Conservation (phyloP, 2,888 invertebrate genomes). For the Liodrosophila aerea region DNA sequence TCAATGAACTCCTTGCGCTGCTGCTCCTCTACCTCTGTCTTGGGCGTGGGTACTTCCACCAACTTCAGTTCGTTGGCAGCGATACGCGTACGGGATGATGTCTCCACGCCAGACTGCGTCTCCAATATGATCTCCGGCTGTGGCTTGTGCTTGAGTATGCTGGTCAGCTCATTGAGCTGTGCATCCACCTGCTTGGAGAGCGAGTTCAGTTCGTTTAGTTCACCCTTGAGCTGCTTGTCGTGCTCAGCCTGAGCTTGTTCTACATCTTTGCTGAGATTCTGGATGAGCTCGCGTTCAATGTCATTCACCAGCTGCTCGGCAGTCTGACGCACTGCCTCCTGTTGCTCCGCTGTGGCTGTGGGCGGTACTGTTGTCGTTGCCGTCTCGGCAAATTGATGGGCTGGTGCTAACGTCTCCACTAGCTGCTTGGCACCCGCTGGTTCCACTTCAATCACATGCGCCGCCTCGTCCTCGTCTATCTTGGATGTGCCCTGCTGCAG, state of each 20-base stretch:
- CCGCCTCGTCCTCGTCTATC: constrained; percentile 69
- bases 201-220: constrained; percentile 47
- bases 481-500: constrained; percentile 76
- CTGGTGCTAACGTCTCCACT: constrained; percentile 64
- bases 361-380: constrained; percentile 31
- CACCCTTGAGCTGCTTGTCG: constrained; percentile 46
- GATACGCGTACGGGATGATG: constrained; percentile 26
- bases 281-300: constrained; percentile 68
- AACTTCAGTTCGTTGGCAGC: constrained; percentile 51
- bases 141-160: constrained; percentile 72
- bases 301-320: constrained; percentile 70
- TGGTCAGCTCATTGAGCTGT: constrained; percentile 77
- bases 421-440: constrained; percentile 77
- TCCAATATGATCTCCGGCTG: constrained; percentile 60
- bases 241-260: constrained; percentile 50
- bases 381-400: constrained; percentile 66
- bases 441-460: constrained; percentile 79
- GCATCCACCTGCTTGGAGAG: constrained; percentile 75
- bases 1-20: constrained; percentile 80
- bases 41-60: constrained; percentile 77
- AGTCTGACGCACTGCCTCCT: constrained; percentile 52
- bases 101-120: constrained; percentile 11
- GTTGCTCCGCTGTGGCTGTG: constrained; percentile 14
- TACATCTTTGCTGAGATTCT: constrained; percentile 63
- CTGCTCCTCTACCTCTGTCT: constrained; percentile 77